A percentile compares a stretch with the other conserved stretches of the same genome.
Evolutionary conservation across 2,888 invertebrate species (phyloP).

Genomic region (Drosophila atroscutellata): DNA sequence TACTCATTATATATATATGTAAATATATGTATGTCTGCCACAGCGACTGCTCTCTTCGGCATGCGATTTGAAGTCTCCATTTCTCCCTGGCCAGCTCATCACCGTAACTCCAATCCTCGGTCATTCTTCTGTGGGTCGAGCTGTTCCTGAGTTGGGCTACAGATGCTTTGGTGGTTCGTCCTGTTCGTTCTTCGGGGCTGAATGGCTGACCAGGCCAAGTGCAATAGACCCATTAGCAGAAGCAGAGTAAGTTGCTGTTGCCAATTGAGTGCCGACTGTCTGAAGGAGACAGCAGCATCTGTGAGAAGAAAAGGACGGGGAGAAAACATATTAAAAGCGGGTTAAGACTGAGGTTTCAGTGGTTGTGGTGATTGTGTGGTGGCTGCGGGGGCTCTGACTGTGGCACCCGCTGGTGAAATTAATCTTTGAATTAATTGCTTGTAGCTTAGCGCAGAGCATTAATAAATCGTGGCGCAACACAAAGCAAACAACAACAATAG

Average conservation of each 20-base stretch:
- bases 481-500: conserved; percentile 41
- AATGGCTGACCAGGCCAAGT: conserved; percentile 42
- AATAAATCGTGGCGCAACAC: conserved; percentile 69
- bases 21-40: background rate
- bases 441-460: conserved; percentile 80
- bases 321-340: conserved; percentile 46
- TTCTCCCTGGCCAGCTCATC: conserved; percentile 51
- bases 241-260: conserved; percentile 36
- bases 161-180: conserved; percentile 11
- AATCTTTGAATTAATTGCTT: conserved; percentile 83
- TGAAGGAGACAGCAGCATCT: conserved; percentile 51
- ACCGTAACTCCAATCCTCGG: conserved; percentile 34
- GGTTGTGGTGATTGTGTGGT: conserved; percentile 1
- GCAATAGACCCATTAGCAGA: conserved; percentile 42
- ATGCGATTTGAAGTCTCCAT: conserved; percentile 39
- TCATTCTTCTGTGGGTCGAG: background rate
- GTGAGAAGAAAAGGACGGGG: conserved; percentile 11
- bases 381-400: conserved; percentile 6
- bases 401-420: conserved; percentile 81
- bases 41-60: background rate
- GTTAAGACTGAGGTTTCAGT: conserved; percentile 27
- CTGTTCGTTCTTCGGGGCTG: conserved; percentile 22
- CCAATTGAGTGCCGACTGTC: conserved; percentile 27
- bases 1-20: conserved; percentile 1
- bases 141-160: conserved; percentile 1